Conservation (phyloP, 2,113 vertebrate species). For the Melanerpes formicivorus region DNA sequence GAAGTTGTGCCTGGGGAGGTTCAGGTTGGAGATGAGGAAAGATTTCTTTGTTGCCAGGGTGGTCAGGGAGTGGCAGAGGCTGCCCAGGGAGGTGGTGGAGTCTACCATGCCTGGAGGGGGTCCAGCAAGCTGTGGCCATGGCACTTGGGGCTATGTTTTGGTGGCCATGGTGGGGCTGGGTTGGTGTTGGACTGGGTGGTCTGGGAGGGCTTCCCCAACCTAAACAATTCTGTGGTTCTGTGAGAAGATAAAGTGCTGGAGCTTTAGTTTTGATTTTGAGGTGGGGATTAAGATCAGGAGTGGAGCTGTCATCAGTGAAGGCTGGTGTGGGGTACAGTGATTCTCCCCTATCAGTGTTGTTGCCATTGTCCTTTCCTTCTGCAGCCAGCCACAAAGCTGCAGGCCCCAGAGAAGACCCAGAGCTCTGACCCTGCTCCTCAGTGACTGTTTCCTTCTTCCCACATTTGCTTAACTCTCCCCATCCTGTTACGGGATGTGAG, state of each 20-base stretch:
- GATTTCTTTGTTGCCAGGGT: too few relatives aligned
- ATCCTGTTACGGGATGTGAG: not conserved
- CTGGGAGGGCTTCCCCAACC: too few relatives aligned
- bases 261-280: not conserved
- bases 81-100: too few relatives aligned
- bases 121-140: too few relatives aligned
- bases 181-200: too few relatives aligned
- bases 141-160: too few relatives aligned
- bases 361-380: not conserved
- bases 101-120: too few relatives aligned
- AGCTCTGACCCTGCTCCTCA: not conserved
- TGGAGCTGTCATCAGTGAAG: not conserved
- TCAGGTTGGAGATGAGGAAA: too few relatives aligned
- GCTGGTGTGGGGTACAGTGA: not conserved
- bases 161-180: too few relatives aligned
- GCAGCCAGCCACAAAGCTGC: not conserved
- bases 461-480: not conserved
- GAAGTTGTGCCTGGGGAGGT: too few relatives aligned
- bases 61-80: too few relatives aligned
- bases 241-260: not conserved
- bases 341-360: fast-evolving
- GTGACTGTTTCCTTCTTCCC: not conserved
- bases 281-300: not conserved
- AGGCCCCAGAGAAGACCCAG: not conserved
- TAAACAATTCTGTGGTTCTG: too few relatives aligned